Percentiles rank a stretch among this genome's conserved stretches.
Conservation (phyloP, 2,888 invertebrate species). For the Nudaria mundana region DNA sequence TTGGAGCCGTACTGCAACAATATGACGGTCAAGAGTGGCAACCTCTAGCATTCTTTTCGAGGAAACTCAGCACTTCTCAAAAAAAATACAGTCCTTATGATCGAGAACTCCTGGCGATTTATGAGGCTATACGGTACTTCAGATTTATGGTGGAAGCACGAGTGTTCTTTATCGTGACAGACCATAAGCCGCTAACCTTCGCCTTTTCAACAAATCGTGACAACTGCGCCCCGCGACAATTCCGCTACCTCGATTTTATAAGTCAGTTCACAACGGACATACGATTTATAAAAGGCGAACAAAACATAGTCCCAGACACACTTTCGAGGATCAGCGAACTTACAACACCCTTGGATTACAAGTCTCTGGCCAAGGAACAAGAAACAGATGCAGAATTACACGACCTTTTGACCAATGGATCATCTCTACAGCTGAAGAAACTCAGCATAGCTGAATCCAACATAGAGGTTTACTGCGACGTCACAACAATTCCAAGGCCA, state of each 20-base stretch:
- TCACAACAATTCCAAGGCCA: background rate
- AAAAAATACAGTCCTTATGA: background rate
- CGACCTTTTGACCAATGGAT: too few species aligned
- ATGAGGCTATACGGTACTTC: background rate
- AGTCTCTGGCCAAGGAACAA: background rate
- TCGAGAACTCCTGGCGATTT: background rate
- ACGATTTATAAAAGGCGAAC: background rate
- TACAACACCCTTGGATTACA: background rate
- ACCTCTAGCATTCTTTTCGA: background rate
- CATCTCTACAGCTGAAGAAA: background rate
- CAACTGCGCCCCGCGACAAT: background rate
- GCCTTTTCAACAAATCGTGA: background rate
- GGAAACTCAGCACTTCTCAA: background rate
- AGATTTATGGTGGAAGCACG: background rate
- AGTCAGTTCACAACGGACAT: background rate
- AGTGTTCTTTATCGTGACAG: background rate
- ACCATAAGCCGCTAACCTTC: background rate
- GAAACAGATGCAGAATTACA: background rate
- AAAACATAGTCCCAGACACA: background rate
- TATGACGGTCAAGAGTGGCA: background rate
- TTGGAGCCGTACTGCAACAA: background rate
- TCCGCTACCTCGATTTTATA: background rate
- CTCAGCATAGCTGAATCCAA: background rate
- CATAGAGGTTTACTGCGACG: slow-evolving; percentile 1
- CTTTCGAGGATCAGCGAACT: background rate